A percentile compares a stretch with the other conserved stretches of the same genome.
Evolutionary conservation across 2,888 invertebrate genomes (phyloP).

Genomic region (Oscheius sp.): DNA sequence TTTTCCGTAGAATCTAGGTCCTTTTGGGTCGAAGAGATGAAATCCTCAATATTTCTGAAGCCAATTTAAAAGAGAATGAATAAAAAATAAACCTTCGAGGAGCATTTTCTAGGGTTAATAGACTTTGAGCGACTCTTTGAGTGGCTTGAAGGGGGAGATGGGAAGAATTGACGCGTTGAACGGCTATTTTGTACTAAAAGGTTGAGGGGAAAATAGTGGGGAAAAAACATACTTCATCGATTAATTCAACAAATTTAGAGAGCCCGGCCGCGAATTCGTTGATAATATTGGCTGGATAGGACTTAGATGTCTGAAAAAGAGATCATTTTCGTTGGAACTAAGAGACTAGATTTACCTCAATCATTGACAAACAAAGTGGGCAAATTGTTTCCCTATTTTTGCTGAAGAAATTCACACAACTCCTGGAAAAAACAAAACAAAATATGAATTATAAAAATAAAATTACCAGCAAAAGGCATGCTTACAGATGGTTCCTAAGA

Average conservation of each 20-base stretch:
- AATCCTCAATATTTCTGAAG: slow-evolving; percentile 17
- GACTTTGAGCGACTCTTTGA: background rate
- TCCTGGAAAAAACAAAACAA: slow-evolving; percentile 1
- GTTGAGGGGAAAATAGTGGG: background rate
- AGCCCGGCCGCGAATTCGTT: slow-evolving; percentile 3
- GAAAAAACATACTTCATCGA: slow-evolving; percentile 3
- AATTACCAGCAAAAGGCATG: slow-evolving; percentile 49
- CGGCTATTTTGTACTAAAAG: background rate
- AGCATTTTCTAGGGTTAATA: background rate
- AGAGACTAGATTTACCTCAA: background rate
- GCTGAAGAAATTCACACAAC: slow-evolving; percentile 11
- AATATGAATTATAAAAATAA: background rate
- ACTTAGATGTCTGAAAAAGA: background rate
- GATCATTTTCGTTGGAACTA: background rate
- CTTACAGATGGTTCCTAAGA: slow-evolving; percentile 42
- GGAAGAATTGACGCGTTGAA: background rate
- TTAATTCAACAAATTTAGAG: background rate
- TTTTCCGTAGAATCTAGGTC: too few relatives aligned
- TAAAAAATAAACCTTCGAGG: background rate
- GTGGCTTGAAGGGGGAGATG: background rate
- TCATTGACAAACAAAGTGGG: background rate
- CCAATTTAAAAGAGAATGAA: background rate
- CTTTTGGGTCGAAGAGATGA: slow-evolving; percentile 5
- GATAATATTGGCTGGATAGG: background rate
- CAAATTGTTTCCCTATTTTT: background rate